Evolutionary conservation across 2,113 vertebrate genomes (phyloP).

Genomic region (Acrocephalus kingi): DNA sequence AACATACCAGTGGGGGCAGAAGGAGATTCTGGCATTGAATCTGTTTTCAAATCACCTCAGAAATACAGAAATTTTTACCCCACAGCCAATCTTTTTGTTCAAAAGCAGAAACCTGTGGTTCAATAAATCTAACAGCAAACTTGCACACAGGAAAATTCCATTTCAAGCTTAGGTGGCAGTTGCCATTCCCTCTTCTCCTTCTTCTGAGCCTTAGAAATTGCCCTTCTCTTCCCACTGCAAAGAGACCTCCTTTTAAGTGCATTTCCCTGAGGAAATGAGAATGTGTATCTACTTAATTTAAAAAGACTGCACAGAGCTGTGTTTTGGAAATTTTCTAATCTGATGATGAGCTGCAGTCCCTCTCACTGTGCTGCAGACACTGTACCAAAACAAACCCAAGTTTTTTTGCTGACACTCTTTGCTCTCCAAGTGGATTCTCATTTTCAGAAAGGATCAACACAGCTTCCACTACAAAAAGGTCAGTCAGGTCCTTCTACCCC

Average conservation of each 20-base stretch:
- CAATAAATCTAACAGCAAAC: neutral
- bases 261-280: conserved; percentile 3
- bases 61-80: neutral
- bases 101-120: neutral
- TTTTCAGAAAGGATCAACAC: neutral
- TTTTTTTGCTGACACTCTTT: neutral
- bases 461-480: neutral
- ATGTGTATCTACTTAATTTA: neutral
- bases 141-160: neutral
- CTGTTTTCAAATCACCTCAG: neutral
- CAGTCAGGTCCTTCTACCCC: neutral
- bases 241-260: conserved; percentile 11
- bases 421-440: neutral
- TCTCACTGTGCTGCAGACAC: neutral
- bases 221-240: neutral
- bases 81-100: neutral
- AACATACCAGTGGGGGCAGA: neutral
- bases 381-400: conserved; percentile 21
- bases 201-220: neutral
- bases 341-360: conserved; percentile 15
- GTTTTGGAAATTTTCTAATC: conserved; percentile 54
- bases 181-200: neutral
- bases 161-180: neutral
- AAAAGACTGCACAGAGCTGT: neutral
- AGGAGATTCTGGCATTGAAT: neutral